Evolutionary conservation across 2,113 vertebrate genomes (phyloP), one percentile per base, ranked within the genome.

Genomic region (Electrona antarctica): DNA sequence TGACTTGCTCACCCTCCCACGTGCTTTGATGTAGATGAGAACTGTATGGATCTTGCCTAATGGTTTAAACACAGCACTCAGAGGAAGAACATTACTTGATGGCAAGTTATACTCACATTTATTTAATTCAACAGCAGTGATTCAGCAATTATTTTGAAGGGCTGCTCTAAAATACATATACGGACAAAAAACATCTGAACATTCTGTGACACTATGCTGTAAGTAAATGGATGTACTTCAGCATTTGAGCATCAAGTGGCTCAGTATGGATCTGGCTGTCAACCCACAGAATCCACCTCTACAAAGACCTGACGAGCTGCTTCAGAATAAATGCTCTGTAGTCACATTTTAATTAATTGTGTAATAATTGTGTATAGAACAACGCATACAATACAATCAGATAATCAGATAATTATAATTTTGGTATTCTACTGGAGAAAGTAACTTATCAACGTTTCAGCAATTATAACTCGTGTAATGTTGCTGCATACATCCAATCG

Each of bases 91-190:
- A 52, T 52, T 21, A 12, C 50, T 52, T 10, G 50, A 52, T 52
- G 50, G 50, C 50, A 52, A 21, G 21, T 21, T 41, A 41, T 41
- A 3, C 33, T 41, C 33, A 54, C 51, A 54, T 54, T 54, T 54
- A 54, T 54, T 54, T 11, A 13, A 54, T 54, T 54, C 51, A 54
- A 54, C 11, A 10, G 10, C 51, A 54, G 51, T 54, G 10, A 13
- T 54, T 54, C 51, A 54, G 51, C 11, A 54, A 54, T 54, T 54
- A 13, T 54, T 54, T 54, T 54, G 51, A 54, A 54, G 51, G 51
- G 51, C 51, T 11, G 13, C 51, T 54, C 51, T 54, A 54, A 54
- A 54, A 54, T 54, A n/a, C 51, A 54, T 12, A 12, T 54, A 13
- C 13, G 12, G 51, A 13, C 13, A 7, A 13, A 52, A 11, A 52